These are phyloP conservation scores for Agriotes lineatus DNA, from an alignment of 2,888 invertebrate genomes.

Conservation along the genomic window DNA sequence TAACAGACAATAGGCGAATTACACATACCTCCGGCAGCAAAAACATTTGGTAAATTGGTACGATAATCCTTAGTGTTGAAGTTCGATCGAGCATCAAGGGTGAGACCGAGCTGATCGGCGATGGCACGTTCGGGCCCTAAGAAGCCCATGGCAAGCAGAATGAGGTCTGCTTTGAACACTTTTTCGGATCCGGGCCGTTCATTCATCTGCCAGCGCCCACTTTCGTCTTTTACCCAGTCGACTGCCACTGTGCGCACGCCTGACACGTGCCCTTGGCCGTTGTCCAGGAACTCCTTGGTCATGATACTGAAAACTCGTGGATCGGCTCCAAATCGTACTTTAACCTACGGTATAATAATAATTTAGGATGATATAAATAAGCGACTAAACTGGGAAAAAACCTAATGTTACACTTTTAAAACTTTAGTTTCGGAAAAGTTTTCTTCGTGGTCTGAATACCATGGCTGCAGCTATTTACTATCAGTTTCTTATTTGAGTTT, in stretches of 20 bases:
- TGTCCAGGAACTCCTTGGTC: constrained; percentile 94
- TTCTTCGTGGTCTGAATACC: too few species aligned
- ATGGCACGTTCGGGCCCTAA: constrained; percentile 94
- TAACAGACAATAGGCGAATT: too few species aligned
- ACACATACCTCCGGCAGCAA: constrained; percentile 94
- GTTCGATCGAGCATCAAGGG: constrained; percentile 93
- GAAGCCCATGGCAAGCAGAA: constrained; percentile 98
- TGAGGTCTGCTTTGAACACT: constrained; percentile 88
- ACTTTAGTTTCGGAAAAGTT: too few species aligned
- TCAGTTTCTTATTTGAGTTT: too few species aligned
- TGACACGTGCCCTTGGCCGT: constrained; percentile 88
- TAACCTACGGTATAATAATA: too few species aligned
- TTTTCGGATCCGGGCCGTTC: constrained; percentile 85
- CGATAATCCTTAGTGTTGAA: constrained; percentile 89
- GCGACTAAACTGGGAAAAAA: too few species aligned
- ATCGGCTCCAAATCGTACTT: constrained; percentile 90
- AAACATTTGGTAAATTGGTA: constrained; percentile 91
- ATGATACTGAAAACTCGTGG: constrained; percentile 94
- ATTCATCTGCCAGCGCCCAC: constrained; percentile 94
- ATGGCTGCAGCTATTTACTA: too few species aligned
- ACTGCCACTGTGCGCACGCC: constrained; percentile 93
- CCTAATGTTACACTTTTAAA: too few species aligned
- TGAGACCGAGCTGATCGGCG: constrained; percentile 82
- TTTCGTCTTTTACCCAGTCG: constrained; percentile 92
- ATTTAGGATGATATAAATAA: too few species aligned